A percentile compares a stretch with the other conserved stretches of the same genome.
Evolutionary conservation across 2,113 vertebrate species (phyloP).

Genomic region (Cebus imitator): DNA sequence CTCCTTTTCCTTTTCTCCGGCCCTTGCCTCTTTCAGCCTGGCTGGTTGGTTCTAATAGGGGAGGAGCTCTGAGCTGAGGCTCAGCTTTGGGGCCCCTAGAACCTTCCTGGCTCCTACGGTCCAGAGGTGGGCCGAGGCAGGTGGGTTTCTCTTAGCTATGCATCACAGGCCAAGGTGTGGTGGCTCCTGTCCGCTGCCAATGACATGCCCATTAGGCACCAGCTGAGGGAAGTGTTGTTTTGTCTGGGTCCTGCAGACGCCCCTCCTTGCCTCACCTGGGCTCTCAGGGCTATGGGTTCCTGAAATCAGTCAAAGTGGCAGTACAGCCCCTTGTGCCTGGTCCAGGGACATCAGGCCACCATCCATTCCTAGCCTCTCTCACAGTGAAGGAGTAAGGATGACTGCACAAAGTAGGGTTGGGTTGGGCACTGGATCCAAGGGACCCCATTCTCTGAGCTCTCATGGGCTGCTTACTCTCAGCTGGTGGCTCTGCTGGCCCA

Average conservation of each 20-base stretch:
- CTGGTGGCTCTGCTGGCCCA: neutral
- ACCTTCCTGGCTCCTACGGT: neutral
- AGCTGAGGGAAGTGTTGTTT: neutral
- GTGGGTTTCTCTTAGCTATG: neutral
- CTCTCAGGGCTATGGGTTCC: neutral
- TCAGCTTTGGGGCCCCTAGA: neutral
- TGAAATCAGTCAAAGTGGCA: neutral
- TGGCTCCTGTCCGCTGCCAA: neutral
- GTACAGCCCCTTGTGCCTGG: neutral
- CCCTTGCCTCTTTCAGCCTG: conserved; percentile 15
- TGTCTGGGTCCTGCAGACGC: neutral
- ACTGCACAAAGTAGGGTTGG: neutral
- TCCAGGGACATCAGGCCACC: neutral
- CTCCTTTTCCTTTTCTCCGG: conserved; percentile 70
- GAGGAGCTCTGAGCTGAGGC: neutral
- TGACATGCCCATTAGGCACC: accelerated
- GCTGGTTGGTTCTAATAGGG: neutral
- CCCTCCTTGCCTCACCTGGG: neutral
- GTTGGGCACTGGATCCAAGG: neutral
- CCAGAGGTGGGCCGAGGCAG: neutral
- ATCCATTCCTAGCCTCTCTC: neutral
- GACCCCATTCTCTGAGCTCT: neutral
- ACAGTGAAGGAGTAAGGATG: neutral
- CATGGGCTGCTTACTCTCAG: neutral
- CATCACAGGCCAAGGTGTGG: neutral